phyloP scores from a whole-genome alignment of 1,140 invertebrate genomes.

The Drosophila prosaltans region DNA sequence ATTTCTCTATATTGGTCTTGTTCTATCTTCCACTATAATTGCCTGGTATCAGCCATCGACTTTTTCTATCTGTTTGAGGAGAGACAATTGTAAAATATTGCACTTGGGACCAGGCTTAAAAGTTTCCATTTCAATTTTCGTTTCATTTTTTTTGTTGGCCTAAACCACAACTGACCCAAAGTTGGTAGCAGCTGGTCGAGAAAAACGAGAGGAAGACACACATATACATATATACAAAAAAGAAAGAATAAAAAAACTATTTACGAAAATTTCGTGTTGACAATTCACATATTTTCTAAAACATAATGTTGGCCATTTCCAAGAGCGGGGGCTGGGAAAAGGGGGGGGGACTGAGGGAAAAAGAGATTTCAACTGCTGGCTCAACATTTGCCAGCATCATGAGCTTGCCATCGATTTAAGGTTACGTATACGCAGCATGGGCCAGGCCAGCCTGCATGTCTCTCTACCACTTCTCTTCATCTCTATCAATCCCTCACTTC shows the following conservation, averaged over 20 bases:
- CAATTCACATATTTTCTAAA: slow-evolving; percentile 83
- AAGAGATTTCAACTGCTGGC: slow-evolving; percentile 65
- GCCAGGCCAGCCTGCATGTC: slow-evolving; percentile 46
- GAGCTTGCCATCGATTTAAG: slow-evolving; percentile 74
- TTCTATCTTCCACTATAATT: slow-evolving; percentile 51
- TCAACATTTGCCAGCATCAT: slow-evolving; percentile 66
- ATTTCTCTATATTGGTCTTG: slow-evolving; percentile 8
- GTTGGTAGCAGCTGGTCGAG: slow-evolving; percentile 34
- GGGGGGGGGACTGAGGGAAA: slow-evolving; percentile 26
- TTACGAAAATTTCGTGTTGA: slow-evolving; percentile 81
- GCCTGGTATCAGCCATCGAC: slow-evolving; percentile 42
- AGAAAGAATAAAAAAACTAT: slow-evolving; percentile 77
- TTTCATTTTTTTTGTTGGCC: slow-evolving; percentile 23
- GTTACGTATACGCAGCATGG: slow-evolving; percentile 81
- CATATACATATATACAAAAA: slow-evolving; percentile 28
- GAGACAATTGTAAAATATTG: slow-evolving; percentile 77
- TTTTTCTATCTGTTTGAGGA: slow-evolving; percentile 27
- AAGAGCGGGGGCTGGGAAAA: slow-evolving; percentile 13
- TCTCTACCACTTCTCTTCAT: slow-evolving; percentile 19
- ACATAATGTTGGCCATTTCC: slow-evolving; percentile 71
- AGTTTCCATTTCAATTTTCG: slow-evolving; percentile 47
- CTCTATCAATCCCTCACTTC: slow-evolving; percentile 15
- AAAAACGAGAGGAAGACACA: not conserved
- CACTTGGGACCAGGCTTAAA: slow-evolving; percentile 69
- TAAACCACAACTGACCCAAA: slow-evolving; percentile 75